Percentiles rank a stretch among this genome's conserved stretches.
Evolutionary conservation across 1,140 invertebrate species (phyloP).

Genomic region (Polypedilum vanderplanki): DNA sequence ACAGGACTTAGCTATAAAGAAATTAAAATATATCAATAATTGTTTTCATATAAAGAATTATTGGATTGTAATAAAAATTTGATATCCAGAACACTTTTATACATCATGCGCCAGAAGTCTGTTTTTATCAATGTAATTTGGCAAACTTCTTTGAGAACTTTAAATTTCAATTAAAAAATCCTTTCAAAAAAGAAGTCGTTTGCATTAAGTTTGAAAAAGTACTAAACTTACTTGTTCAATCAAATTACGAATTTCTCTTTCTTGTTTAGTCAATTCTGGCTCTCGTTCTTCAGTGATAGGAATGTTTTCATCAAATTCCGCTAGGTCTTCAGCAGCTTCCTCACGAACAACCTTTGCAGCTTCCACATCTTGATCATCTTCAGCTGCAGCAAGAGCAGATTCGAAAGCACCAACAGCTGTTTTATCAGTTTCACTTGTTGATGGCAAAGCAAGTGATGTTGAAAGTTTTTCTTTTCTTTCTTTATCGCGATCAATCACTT

Average conservation of each 20-base stretch:
- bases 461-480: conserved; percentile 41
- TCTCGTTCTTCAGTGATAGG: conserved; percentile 67
- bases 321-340: conserved; percentile 87
- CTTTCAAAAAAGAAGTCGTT: neutral
- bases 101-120: conserved; percentile 5
- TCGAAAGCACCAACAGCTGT: conserved; percentile 63
- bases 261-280: conserved; percentile 67
- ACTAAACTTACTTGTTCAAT: conserved; percentile 64
- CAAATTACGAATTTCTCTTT: conserved; percentile 73
- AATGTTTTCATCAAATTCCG: conserved; percentile 95
- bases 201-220: neutral
- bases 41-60: neutral
- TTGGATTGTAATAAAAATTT: conserved; percentile 10
- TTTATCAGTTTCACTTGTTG: conserved; percentile 48
- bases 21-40: conserved; percentile 13
- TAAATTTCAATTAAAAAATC: neutral
- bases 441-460: conserved; percentile 30
- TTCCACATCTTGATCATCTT: conserved; percentile 90
- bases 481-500: conserved; percentile 50
- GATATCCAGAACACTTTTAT: conserved; percentile 6
- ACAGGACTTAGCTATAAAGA: conserved; percentile 72
- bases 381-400: conserved; percentile 78
- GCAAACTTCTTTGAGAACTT: neutral
- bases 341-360: conserved; percentile 85
- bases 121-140: neutral